These are phyloP conservation scores for Hemitrygon akajei DNA, from an alignment of 2,797 vertebrate species.

Conservation along the genomic window DNA sequence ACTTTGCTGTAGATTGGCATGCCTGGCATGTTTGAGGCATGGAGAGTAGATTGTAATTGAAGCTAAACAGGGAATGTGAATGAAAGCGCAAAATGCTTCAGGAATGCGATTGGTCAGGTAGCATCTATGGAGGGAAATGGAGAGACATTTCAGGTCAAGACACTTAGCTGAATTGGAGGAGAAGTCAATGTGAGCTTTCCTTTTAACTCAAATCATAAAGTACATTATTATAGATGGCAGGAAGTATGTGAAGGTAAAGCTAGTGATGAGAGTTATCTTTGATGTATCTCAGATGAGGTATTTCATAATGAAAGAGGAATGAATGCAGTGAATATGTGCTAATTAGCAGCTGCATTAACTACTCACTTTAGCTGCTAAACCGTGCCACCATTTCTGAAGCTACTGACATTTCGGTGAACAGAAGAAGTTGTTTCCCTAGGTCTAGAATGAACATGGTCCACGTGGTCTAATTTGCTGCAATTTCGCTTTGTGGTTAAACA, in stretches of 20 bases:
- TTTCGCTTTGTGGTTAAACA: background rate
- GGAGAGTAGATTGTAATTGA: background rate
- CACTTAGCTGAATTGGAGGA: no score
- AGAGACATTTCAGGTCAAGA: no score
- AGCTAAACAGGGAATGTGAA: background rate
- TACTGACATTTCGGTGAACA: background rate
- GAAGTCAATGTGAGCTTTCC: no score
- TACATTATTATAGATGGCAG: background rate
- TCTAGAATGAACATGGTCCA: background rate
- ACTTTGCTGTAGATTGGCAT: no score
- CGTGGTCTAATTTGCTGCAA: background rate
- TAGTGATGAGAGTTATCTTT: background rate
- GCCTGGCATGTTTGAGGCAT: background rate
- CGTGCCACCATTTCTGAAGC: background rate
- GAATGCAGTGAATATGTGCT: background rate
- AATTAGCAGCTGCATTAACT: background rate
- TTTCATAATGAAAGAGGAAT: background rate
- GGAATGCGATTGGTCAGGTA: no score
- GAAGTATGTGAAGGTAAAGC: background rate
- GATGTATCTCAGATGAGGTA: no score
- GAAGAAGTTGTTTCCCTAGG: background rate
- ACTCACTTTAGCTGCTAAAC: background rate
- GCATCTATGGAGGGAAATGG: no score
- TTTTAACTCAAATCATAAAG: background rate
- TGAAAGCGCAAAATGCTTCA: no score